phyloP scores from a whole-genome alignment of 2,797 vertebrate genomes.

The Coendou prehensilis region DNA sequence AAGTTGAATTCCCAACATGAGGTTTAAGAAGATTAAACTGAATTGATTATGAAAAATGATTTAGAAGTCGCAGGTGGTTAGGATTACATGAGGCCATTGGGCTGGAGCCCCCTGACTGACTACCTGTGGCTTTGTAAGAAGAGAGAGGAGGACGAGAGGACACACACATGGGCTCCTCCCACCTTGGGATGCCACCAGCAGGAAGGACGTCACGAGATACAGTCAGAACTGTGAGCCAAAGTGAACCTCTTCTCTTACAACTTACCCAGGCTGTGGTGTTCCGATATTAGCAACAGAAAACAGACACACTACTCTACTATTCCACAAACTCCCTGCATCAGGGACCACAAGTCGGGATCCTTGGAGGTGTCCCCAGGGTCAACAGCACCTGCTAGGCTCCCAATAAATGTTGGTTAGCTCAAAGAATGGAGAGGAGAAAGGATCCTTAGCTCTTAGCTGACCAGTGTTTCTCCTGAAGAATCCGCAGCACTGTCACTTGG shows the following conservation, averaged over 20 bases:
- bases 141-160: not conserved
- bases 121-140: not conserved
- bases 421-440: constrained; percentile 1
- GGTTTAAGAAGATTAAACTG: not conserved
- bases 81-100: not conserved
- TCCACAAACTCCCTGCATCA: not conserved
- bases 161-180: not conserved
- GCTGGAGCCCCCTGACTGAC: not conserved
- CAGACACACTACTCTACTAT: not conserved
- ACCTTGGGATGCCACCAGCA: not conserved
- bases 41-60: not conserved
- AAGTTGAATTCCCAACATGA: not conserved
- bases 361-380: not conserved
- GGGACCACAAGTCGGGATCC: not conserved
- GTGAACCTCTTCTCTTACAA: not conserved
- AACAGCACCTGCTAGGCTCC: not conserved
- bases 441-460: not conserved
- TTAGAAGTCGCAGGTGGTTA: not conserved
- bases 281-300: not conserved
- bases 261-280: not conserved
- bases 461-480: not conserved
- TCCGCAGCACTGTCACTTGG: not conserved
- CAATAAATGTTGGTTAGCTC: not conserved
- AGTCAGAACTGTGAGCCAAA: not conserved
- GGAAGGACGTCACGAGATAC: not conserved